Evolutionary conservation across 2,797 vertebrate species (phyloP).

Genomic region (Gobionotothen gibberifrons): DNA sequence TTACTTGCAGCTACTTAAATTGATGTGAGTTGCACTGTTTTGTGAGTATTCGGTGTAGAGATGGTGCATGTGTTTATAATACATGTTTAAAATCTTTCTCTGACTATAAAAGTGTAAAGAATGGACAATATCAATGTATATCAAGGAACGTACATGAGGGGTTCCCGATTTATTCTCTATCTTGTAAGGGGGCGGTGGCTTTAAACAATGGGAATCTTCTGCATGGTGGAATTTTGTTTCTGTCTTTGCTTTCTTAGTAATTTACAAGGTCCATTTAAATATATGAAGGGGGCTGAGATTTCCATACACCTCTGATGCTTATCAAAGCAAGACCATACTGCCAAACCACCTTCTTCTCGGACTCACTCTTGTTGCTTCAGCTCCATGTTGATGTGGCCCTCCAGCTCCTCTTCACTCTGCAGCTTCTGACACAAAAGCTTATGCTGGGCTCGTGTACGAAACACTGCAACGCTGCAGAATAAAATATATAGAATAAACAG

Average conservation of each 20-base stretch:
- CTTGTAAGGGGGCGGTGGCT: no score
- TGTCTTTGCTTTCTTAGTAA: no score
- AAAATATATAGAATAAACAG: constrained; percentile 6
- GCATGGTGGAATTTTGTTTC: not conserved
- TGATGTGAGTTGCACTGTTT: no score
- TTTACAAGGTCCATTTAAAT: not conserved
- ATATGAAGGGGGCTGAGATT: constrained; percentile 10
- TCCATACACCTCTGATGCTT: constrained; percentile 1
- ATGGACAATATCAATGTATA: no score
- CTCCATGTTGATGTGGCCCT: constrained; percentile 65
- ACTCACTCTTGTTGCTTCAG: constrained; percentile 83
- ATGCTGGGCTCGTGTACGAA: constrained; percentile 79
- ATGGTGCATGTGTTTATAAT: no score
- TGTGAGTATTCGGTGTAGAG: no score
- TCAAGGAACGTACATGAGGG: no score
- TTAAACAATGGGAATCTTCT: no score
- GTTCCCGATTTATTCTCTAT: no score
- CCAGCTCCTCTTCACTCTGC: constrained; percentile 80
- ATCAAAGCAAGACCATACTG: constrained; percentile 28
- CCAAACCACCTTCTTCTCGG: constrained; percentile 28
- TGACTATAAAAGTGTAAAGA: no score
- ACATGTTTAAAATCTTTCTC: no score
- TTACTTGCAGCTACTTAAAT: no score
- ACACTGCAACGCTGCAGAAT: constrained; percentile 79
- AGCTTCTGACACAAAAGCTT: constrained; percentile 80